Base-by-base conservation (phyloP, 2,113 vertebrate genomes). In the Thunnus maccoyii region DNA sequence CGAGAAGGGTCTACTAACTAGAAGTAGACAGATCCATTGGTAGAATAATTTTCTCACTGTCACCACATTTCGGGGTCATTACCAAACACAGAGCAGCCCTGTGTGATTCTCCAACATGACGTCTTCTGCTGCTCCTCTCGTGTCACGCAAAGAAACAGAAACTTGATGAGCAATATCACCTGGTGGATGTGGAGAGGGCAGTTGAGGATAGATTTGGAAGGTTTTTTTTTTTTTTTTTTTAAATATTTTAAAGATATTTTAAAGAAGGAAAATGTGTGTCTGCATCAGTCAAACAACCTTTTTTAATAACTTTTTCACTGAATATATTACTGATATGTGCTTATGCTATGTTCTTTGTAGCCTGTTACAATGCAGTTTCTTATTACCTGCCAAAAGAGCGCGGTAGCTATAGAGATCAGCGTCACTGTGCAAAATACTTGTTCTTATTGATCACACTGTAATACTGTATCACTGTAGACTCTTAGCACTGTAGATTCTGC, bases 1-100 rank as follows among this genome's bases (percentile, higher is more conserved):
- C 8, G 13, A 71, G 73, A 48, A 77, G 55, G n/a, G 72, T 88
- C 80, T 86, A 50, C 84, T 76, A 54, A 79, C 83, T 89, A 90
- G 75, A 86, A 68, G 84, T 86, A 89, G 86, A 88, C 72, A 20
- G 72, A 84, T 66, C 68, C 58, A 51, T 66, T 70, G 65, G 76
- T 92, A 88, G 63, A 82, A 51, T 81, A 27, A 27, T 78, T 80
- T 87, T 80, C 84, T 88, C 84, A 54, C 78, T 80, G 86, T 89
- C 91, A 76, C 70, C 89, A 81, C 88, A 93, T 92, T 91, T 94
- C 78, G 57, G 74, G 66, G 27, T 73, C 18, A 13, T 83, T 51
- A 70, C 70, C 72, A 65, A 60, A 77, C 68, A 67, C 50, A 76
- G 72, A 74, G 14, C 61, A 32, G 66, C 71, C 57, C 52, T 22